A percentile compares a stretch with the other conserved stretches of the same genome.
Conservation (phyloP, 2,888 invertebrate genomes). For the Abrostola tripartita region DNA sequence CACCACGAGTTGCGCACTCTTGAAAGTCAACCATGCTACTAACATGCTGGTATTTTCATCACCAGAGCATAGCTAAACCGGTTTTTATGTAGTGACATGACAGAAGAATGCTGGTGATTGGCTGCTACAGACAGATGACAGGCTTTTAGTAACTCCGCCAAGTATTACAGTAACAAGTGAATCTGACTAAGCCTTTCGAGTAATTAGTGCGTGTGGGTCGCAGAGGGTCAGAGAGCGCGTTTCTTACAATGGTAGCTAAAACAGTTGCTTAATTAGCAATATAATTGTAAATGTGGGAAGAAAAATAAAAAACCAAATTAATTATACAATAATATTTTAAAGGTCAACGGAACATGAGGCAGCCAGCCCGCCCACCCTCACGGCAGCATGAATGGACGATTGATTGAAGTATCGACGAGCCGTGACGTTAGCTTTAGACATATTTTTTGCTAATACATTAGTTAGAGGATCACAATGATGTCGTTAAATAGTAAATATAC, state of each 20-base stretch:
- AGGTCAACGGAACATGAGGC: not conserved
- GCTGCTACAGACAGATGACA: too few species aligned
- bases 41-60: too few species aligned
- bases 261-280: conserved; percentile 13
- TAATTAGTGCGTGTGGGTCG: not conserved
- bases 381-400: conserved; percentile 4
- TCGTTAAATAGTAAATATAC: not conserved
- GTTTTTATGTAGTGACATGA: too few species aligned
- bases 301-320: not conserved
- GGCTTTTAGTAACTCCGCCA: too few species aligned
- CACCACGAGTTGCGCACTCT: too few species aligned
- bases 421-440: not conserved
- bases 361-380: conserved; percentile 2
- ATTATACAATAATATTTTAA: not conserved
- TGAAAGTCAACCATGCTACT: too few species aligned
- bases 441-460: not conserved
- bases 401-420: conserved; percentile 3
- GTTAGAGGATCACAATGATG: not conserved
- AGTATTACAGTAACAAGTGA: not conserved
- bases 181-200: not conserved
- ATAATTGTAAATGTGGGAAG: conserved; percentile 8
- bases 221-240: not conserved
- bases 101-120: too few species aligned
- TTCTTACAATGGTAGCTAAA: conserved; percentile 6
- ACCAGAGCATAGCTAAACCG: too few species aligned